Percentiles rank a stretch among this genome's conserved stretches.
Evolutionary conservation across 1,140 invertebrate genomes (phyloP).

Genomic region (Calycopis cecrops): DNA sequence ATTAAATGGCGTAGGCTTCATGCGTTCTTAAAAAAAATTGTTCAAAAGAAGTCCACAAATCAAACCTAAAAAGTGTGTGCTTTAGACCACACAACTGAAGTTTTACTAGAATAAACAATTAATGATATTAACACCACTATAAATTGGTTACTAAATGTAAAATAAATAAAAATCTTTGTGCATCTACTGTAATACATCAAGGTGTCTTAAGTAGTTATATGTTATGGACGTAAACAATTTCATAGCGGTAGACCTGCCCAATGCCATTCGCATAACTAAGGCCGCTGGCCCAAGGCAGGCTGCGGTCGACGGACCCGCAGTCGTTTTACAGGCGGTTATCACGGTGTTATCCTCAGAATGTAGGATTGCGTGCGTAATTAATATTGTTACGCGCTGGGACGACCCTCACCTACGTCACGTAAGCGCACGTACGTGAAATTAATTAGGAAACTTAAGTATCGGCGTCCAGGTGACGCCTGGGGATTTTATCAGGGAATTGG

Average conservation of each 20-base stretch:
- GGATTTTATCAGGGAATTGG: no score
- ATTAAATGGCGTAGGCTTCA: no score
- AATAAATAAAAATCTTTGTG: no score
- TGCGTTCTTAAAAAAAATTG: no score
- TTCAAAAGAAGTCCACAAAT: no score
- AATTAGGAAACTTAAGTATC: conserved; percentile 5
- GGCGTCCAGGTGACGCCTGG: no score
- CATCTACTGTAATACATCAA: not conserved
- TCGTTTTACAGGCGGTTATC: conserved; percentile 44
- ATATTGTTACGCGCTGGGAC: conserved; percentile 34
- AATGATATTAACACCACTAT: no score
- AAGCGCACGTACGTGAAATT: not conserved
- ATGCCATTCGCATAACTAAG: conserved; percentile 45
- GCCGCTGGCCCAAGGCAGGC: conserved; percentile 33
- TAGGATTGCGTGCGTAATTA: conserved; percentile 38
- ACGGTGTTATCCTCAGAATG: conserved; percentile 40
- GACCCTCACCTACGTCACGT: conserved; percentile 14
- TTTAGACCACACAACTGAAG: no score
- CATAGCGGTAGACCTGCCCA: conserved; percentile 24
- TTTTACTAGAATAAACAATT: no score
- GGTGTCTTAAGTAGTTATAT: not conserved
- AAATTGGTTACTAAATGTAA: no score
- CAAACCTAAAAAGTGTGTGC: no score
- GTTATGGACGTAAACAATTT: conserved; percentile 7
- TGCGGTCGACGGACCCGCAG: conserved; percentile 45